Conservation (phyloP, 2,888 invertebrate species). For the Chymomyza fuscimana region DNA sequence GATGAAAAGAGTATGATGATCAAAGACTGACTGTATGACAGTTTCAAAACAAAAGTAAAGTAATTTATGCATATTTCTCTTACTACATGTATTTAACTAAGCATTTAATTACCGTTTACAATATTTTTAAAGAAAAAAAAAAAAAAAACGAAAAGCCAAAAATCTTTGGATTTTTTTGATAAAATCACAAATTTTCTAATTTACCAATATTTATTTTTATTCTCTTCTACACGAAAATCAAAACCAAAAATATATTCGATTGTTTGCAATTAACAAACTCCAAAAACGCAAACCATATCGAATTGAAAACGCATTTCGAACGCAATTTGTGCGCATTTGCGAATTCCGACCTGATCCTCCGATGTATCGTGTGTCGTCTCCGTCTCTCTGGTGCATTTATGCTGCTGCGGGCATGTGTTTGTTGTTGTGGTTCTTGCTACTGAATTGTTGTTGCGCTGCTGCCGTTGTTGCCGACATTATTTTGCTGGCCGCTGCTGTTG, state of each 20-base stretch:
- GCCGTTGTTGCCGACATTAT: conserved; percentile 33
- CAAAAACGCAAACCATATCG: conserved; percentile 33
- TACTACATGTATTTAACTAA: conserved; percentile 61
- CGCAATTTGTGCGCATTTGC: conserved; percentile 44
- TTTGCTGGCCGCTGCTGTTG: conserved; percentile 34
- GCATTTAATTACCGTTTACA: conserved; percentile 58
- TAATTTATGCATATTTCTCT: conserved; percentile 44
- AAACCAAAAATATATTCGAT: conserved; percentile 57
- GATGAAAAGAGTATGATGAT: conserved; percentile 70
- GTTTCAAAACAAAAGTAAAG: conserved; percentile 18
- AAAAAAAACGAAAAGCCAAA: conserved; percentile 14
- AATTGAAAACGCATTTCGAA: conserved; percentile 49
- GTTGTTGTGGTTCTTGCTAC: conserved; percentile 36
- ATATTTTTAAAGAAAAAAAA: conserved; percentile 25
- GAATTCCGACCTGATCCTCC: conserved; percentile 15
- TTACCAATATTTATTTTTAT: conserved; percentile 76
- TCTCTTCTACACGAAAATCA: conserved; percentile 75
- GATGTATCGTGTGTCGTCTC: conserved; percentile 4
- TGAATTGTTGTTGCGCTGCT: conserved; percentile 16
- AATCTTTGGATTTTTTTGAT: conserved; percentile 44
- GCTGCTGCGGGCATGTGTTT: conserved; percentile 12
- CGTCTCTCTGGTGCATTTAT: not conserved
- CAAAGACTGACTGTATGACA: conserved; percentile 20
- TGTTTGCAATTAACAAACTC: conserved; percentile 56
- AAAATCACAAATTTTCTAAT: conserved; percentile 65